Percentiles rank a stretch among this genome's conserved stretches.
Evolutionary conservation across 2,888 invertebrate species (phyloP).

Genomic region (Pterostichus madidus): DNA sequence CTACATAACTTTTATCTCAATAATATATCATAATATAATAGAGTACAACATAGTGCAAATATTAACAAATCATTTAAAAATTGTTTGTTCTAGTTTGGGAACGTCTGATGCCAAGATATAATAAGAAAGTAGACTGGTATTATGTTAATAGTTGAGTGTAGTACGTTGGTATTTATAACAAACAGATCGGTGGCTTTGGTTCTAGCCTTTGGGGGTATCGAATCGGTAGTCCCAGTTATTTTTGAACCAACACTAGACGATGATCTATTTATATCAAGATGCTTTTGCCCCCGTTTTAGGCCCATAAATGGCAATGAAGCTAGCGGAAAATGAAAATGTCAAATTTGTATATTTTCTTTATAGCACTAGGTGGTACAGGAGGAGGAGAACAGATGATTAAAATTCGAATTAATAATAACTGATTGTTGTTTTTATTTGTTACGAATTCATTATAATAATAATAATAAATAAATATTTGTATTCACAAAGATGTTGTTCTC

Average conservation of each 20-base stretch:
- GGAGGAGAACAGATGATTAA: conserved; percentile 9
- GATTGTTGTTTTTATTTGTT: conserved; percentile 71
- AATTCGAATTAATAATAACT: conserved; percentile 70
- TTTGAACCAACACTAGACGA: conserved; percentile 31
- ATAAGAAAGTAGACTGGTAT: conserved; percentile 1
- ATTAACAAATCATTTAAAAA: too few species aligned
- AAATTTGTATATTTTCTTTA: neutral
- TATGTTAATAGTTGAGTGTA: conserved; percentile 51
- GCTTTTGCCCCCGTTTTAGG: conserved; percentile 33
- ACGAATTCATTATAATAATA: conserved; percentile 71
- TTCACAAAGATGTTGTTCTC: conserved; percentile 67
- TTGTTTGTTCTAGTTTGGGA: conserved; percentile 26
- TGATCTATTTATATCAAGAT: conserved; percentile 20
- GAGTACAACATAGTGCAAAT: too few species aligned
- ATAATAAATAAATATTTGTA: conserved; percentile 71
- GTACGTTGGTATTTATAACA: conserved; percentile 51
- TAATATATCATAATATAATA: too few species aligned
- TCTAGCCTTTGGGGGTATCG: conserved; percentile 62
- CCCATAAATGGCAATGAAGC: conserved; percentile 51
- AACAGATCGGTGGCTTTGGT: conserved; percentile 17
- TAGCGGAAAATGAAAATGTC: neutral
- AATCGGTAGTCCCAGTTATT: conserved; percentile 45
- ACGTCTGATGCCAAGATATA: conserved; percentile 13
- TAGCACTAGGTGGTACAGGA: neutral
- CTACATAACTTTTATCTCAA: too few species aligned